phyloP scores from a whole-genome alignment of 2,797 vertebrate genomes.

The Anolis apletophallus region DNA sequence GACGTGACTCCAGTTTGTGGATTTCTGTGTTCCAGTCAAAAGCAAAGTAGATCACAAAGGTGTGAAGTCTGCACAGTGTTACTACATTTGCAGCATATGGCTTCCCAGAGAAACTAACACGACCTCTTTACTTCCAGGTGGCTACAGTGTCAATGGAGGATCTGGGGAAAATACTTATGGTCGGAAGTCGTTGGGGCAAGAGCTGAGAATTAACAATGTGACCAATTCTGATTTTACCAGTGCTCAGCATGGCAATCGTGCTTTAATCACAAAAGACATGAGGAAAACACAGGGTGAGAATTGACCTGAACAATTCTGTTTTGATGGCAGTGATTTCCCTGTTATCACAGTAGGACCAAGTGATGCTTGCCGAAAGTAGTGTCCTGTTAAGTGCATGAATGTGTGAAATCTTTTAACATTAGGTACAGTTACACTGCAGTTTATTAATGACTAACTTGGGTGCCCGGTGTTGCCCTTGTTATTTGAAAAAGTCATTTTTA shows the following conservation, averaged over 20 bases:
- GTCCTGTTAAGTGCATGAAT: not conserved
- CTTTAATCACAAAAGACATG: conserved; percentile 99
- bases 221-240: conserved; percentile 91
- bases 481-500: too few relatives aligned
- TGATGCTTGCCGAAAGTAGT: conserved; percentile 13
- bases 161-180: conserved; percentile 98
- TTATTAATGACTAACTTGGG: too few relatives aligned
- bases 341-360: conserved; percentile 9
- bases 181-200: conserved; percentile 99
- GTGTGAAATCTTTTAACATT: not conserved
- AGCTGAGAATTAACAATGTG: conserved; percentile 99
- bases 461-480: too few relatives aligned
- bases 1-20: not conserved
- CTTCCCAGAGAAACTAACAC: not conserved
- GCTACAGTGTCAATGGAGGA: conserved; percentile 94
- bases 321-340: not conserved
- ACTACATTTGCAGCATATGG: too few relatives aligned
- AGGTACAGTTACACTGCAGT: not conserved
- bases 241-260: conserved; percentile 99
- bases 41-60: not conserved
- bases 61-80: not conserved
- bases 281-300: conserved; percentile 98
- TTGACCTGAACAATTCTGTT: not conserved
- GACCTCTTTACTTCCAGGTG: conserved; percentile 80
- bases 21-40: not conserved